Evolutionary conservation across 2,113 vertebrate genomes (phyloP).

Genomic region (Coracopsis vasa): DNA sequence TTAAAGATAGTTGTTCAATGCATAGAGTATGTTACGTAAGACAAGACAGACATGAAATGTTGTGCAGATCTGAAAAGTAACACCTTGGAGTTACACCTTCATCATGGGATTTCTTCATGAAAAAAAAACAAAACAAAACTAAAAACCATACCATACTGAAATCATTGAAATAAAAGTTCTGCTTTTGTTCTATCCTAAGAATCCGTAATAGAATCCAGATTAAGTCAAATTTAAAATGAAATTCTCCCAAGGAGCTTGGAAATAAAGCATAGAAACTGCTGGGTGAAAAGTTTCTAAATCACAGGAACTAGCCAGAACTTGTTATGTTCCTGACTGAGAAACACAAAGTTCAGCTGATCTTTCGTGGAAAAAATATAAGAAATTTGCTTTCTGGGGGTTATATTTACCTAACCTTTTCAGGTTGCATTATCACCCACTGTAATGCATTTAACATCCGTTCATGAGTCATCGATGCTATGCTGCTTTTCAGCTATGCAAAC

Average conservation of each 20-base stretch:
- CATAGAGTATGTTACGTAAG: background rate
- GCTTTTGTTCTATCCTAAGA: background rate
- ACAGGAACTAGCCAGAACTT: slow-evolving; percentile 23
- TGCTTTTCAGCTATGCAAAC: slow-evolving; percentile 28
- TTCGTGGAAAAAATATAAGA: slow-evolving; percentile 3
- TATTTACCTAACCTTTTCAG: slow-evolving; percentile 34
- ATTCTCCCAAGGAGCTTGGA: background rate
- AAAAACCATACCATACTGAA: background rate
- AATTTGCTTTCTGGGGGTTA: slow-evolving; percentile 25
- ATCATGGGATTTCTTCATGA: background rate
- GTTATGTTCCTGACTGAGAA: slow-evolving; percentile 28
- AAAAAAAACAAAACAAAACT: background rate
- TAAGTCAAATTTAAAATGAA: background rate
- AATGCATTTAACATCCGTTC: slow-evolving; percentile 38
- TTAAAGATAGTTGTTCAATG: background rate
- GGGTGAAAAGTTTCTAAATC: slow-evolving; percentile 1
- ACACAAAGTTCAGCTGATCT: slow-evolving; percentile 26
- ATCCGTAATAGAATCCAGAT: background rate
- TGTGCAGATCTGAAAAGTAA: background rate
- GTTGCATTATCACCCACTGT: background rate
- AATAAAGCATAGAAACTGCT: background rate
- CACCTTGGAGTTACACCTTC: background rate
- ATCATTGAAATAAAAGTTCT: background rate
- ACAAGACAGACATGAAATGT: background rate
- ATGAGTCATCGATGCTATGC: background rate